Conservation (phyloP, 1,140 invertebrate species). For the Pygmarrhopalites habei region DNA sequence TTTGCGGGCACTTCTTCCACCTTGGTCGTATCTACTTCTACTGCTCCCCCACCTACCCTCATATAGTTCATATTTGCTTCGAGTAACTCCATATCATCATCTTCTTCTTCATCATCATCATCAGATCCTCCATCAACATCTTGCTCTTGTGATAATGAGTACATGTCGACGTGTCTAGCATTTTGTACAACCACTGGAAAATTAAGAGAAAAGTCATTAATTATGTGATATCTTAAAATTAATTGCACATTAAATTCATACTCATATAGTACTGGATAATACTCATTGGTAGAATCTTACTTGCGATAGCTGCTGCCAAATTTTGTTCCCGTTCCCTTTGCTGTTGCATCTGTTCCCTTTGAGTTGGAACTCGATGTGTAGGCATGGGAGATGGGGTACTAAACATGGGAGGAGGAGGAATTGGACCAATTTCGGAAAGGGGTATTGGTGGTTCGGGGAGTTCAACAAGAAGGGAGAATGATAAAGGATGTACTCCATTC, state of each 20-base stretch:
- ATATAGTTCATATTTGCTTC: constrained; percentile 34
- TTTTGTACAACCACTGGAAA: constrained; percentile 38
- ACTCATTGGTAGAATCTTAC: no score
- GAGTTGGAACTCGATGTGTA: constrained; percentile 46
- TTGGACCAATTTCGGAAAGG: constrained; percentile 84
- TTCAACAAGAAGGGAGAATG: constrained; percentile 62
- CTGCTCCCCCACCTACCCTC: constrained; percentile 5
- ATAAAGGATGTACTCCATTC: constrained; percentile 40
- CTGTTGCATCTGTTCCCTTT: constrained; percentile 33
- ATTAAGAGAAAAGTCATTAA: no score
- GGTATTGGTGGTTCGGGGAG: constrained; percentile 84
- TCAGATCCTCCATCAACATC: constrained; percentile 47
- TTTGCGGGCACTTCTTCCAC: constrained; percentile 84
- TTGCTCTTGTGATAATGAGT: constrained; percentile 14
- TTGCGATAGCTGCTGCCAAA: constrained; percentile 36
- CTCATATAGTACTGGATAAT: no score
- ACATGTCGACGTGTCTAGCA: constrained; percentile 28
- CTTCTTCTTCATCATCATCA: constrained; percentile 52
- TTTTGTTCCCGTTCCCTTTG: constrained; percentile 38
- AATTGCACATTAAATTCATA: no score
- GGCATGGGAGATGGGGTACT: constrained; percentile 71
- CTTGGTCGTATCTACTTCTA: constrained; percentile 57
- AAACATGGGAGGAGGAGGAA: constrained; percentile 92
- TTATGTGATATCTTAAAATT: no score
- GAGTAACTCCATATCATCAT: constrained; percentile 47